Percentiles rank a stretch among this genome's conserved stretches.
phyloP scores from a whole-genome alignment of 2,888 invertebrate species.

The Tupiocoris notatus region DNA sequence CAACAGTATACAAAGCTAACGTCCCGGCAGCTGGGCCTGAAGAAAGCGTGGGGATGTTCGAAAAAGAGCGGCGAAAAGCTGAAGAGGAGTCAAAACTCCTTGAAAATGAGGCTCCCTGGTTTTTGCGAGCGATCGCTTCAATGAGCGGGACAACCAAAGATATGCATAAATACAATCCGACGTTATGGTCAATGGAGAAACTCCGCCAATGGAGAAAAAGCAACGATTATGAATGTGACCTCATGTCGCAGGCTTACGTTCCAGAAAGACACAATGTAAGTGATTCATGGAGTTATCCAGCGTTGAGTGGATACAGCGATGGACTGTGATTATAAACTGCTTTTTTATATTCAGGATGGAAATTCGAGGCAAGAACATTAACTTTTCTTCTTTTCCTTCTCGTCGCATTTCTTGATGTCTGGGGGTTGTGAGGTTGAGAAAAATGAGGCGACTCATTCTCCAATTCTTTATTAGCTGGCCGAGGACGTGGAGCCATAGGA shows the following conservation, averaged over 20 bases:
- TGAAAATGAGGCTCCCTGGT: background rate
- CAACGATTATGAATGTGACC: conserved; percentile 57
- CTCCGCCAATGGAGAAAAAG: conserved; percentile 58
- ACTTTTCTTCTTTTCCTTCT: too few relatives aligned
- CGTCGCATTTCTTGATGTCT: too few relatives aligned
- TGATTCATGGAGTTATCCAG: too few relatives aligned
- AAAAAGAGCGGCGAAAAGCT: background rate
- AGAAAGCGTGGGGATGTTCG: background rate
- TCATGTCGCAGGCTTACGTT: conserved; percentile 62
- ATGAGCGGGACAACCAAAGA: background rate
- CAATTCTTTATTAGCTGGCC: too few relatives aligned
- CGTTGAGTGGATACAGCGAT: too few relatives aligned
- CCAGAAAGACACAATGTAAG: conserved; percentile 55
- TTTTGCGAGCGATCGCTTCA: conserved; percentile 31
- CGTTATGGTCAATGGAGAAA: background rate
- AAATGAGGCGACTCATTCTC: too few relatives aligned
- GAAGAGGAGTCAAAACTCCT: background rate
- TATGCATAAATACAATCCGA: conserved; percentile 12
- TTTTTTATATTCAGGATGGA: too few relatives aligned
- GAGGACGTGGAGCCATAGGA: too few relatives aligned
- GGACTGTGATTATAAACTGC: too few relatives aligned
- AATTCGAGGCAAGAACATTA: too few relatives aligned
- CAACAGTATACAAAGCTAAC: background rate
- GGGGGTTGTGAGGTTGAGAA: too few relatives aligned
- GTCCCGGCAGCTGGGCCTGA: background rate